These are phyloP conservation scores for Leptinotarsa undecemlineata DNA, from an alignment of 1,140 invertebrate genomes.

Conservation along the genomic window DNA sequence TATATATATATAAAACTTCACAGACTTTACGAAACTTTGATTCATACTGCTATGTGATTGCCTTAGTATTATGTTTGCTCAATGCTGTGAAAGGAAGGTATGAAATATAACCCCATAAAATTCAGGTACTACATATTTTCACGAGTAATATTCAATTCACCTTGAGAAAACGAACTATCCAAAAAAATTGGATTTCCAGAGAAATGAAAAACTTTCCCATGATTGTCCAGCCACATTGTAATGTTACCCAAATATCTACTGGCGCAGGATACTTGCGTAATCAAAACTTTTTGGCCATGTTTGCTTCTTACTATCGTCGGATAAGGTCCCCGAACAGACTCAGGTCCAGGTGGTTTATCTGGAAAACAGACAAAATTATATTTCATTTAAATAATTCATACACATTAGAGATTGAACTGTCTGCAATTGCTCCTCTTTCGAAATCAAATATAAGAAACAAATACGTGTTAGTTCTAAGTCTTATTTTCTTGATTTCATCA, in stretches of 20 bases:
- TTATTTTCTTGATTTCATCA: no score
- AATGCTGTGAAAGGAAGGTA: no score
- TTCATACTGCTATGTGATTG: no score
- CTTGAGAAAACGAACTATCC: constrained; percentile 64
- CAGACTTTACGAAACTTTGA: no score
- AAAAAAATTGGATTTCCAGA: constrained; percentile 76
- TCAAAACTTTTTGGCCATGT: constrained; percentile 63
- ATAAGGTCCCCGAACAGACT: constrained; percentile 57
- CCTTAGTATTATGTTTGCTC: no score
- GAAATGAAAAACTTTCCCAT: constrained; percentile 68
- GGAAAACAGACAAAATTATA: neutral
- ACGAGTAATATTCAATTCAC: constrained; percentile 51
- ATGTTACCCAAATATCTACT: constrained; percentile 77
- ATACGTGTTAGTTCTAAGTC: no score
- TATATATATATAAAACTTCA: no score
- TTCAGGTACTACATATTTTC: no score
- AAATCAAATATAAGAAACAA: no score
- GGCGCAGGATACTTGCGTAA: constrained; percentile 69
- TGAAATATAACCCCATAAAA: no score
- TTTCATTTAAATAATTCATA: neutral
- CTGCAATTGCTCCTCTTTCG: no score
- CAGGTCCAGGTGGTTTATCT: constrained; percentile 29
- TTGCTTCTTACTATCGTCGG: constrained; percentile 51
- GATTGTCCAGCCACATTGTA: constrained; percentile 69
- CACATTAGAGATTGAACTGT: no score